Conservation (phyloP, 2,888 invertebrate genomes). For the Caenorhabditis virilis region DNA sequence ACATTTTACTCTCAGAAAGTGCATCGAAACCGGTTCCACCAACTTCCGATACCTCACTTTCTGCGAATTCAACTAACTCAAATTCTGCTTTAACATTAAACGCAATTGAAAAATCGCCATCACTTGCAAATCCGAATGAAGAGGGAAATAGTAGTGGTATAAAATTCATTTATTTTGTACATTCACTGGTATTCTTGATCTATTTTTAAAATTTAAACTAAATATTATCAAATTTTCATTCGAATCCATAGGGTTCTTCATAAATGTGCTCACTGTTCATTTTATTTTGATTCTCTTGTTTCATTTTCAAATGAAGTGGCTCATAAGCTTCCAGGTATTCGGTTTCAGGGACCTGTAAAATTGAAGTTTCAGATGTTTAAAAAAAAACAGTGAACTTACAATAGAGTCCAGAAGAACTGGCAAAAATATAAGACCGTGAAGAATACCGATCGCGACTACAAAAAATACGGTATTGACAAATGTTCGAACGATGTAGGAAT, state of each 20-base stretch:
- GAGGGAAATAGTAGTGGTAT: no score
- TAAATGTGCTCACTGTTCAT: no score
- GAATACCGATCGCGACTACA: constrained; percentile 60
- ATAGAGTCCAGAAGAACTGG: constrained; percentile 61
- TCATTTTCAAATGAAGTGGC: no score
- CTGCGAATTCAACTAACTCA: neutral
- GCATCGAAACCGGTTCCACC: neutral
- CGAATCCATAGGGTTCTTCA: no score
- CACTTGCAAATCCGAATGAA: no score
- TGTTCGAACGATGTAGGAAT: constrained; percentile 64
- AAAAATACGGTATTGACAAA: constrained; percentile 65
- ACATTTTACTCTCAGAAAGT: neutral
- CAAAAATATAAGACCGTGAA: constrained; percentile 61
- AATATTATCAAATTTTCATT: no score
- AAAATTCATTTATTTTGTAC: constrained; percentile 7
- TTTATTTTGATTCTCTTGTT: no score
- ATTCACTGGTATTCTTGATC: constrained; percentile 2
- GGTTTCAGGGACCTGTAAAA: constrained; percentile 29
- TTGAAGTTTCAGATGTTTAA: neutral
- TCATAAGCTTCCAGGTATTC: constrained; percentile 43
- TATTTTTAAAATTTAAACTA: neutral
- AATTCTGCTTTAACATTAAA: constrained; percentile 1
- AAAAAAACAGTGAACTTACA: constrained; percentile 19
- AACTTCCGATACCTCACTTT: neutral
- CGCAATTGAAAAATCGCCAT: neutral